phyloP scores from a whole-genome alignment of 2,113 vertebrate genomes.

The Hydrochoerus hydrochaeris region DNA sequence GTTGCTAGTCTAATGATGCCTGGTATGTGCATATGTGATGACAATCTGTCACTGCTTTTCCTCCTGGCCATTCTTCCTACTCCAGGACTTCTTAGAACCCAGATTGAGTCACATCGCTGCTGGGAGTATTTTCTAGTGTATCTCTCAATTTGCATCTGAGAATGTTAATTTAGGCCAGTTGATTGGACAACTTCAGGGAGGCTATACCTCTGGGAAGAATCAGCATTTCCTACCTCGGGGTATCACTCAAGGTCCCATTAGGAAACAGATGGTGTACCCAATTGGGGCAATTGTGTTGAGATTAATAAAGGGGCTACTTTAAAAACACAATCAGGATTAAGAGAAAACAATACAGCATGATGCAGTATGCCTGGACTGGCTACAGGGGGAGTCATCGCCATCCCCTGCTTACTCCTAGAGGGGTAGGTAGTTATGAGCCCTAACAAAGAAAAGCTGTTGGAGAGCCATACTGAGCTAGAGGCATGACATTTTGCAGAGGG shows the following conservation, averaged over 20 bases:
- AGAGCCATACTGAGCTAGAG: background rate
- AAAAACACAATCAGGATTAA: background rate
- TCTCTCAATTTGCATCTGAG: conserved; percentile 39
- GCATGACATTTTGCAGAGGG: background rate
- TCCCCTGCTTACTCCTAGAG: background rate
- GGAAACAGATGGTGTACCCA: background rate
- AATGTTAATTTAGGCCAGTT: background rate
- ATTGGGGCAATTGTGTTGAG: background rate
- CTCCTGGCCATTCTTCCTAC: conserved; percentile 37
- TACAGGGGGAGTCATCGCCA: background rate
- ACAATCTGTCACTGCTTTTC: conserved; percentile 59
- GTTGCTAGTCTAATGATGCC: conserved; percentile 62
- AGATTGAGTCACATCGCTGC: background rate
- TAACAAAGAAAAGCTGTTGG: background rate
- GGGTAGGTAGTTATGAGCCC: background rate
- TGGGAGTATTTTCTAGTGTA: background rate
- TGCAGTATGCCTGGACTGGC: background rate
- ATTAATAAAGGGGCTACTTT: background rate
- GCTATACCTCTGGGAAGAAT: background rate
- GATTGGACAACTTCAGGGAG: background rate
- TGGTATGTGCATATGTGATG: conserved; percentile 56
- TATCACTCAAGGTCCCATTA: background rate
- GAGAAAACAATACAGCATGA: background rate
- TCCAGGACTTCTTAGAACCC: conserved; percentile 49
- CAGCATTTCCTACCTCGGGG: background rate